Conservation (phyloP, 2,797 vertebrate genomes). For the Manis crassicaudata region DNA sequence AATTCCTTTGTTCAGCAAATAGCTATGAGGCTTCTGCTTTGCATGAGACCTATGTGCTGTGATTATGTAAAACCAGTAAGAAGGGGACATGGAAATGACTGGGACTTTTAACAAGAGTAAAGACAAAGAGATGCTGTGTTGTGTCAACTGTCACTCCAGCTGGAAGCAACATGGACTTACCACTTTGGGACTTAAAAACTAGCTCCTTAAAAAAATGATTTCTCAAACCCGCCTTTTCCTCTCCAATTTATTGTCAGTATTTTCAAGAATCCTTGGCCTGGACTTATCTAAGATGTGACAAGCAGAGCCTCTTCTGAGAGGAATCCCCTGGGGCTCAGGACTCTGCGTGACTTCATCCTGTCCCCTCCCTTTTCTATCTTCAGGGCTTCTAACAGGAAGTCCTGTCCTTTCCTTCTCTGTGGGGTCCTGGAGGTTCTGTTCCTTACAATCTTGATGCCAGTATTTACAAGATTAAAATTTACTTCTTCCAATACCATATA, state of each 20-base stretch:
- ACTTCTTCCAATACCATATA: not conserved
- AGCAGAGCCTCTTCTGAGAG: not conserved
- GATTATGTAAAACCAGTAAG: not conserved
- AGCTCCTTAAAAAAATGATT: not conserved
- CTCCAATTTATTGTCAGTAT: not conserved
- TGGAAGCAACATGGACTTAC: not conserved
- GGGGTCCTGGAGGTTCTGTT: not conserved
- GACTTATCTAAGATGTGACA: not conserved
- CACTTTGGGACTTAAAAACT: not conserved
- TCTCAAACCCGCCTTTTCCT: not conserved
- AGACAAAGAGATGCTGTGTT: not conserved
- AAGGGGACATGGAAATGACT: not conserved
- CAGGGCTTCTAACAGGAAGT: not conserved
- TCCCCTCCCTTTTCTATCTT: not conserved
- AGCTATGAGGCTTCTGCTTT: not conserved
- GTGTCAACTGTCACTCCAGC: not conserved
- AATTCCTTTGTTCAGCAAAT: not conserved
- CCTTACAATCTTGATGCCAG: not conserved
- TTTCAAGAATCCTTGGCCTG: not conserved
- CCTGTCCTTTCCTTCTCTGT: not conserved
- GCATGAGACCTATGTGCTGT: not conserved
- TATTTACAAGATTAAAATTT: not conserved
- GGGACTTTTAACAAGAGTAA: not conserved
- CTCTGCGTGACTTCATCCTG: not conserved
- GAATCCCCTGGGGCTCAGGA: not conserved